Evolutionary conservation across 1,140 invertebrate species (phyloP).

Genomic region (Drosophila dunni): DNA sequence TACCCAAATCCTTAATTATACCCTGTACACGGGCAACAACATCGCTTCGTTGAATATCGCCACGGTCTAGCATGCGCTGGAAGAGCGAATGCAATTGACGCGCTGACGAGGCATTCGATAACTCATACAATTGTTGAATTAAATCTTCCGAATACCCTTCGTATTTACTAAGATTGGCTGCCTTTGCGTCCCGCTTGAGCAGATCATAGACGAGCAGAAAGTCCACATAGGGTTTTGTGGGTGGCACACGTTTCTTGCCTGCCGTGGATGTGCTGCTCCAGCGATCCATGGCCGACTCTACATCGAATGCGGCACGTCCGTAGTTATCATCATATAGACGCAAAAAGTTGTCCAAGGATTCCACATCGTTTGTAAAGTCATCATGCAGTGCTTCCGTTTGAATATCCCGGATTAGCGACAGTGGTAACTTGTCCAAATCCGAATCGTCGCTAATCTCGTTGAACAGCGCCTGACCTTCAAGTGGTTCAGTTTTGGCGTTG

Average conservation of each 20-base stretch:
- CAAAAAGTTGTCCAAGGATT: slow-evolving; percentile 81
- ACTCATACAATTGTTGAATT: slow-evolving; percentile 65
- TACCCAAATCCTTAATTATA: slow-evolving; percentile 77
- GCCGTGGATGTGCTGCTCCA: slow-evolving; percentile 79
- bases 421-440: slow-evolving; percentile 72
- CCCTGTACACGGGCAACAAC: slow-evolving; percentile 75
- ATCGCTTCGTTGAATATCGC: slow-evolving; percentile 79
- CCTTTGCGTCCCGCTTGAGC: slow-evolving; percentile 83
- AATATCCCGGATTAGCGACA: slow-evolving; percentile 77
- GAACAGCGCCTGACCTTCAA: slow-evolving; percentile 70
- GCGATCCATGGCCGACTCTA: slow-evolving; percentile 76
- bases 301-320: slow-evolving; percentile 73
- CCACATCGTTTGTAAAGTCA: slow-evolving; percentile 79
- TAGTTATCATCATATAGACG: slow-evolving; percentile 83
- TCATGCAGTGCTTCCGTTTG: slow-evolving; percentile 66
- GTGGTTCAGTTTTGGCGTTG: neutral
- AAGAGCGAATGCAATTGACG: slow-evolving; percentile 76
- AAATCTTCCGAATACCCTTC: slow-evolving; percentile 79
- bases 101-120: slow-evolving; percentile 70
- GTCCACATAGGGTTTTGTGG: slow-evolving; percentile 83
- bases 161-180: slow-evolving; percentile 80
- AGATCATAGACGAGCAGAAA: slow-evolving; percentile 82
- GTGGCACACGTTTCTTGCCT: slow-evolving; percentile 81
- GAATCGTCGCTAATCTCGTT: slow-evolving; percentile 66
- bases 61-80: slow-evolving; percentile 73